Evolutionary conservation across 2,888 invertebrate genomes (phyloP).

Genomic region (Himalopsyche anomala): DNA sequence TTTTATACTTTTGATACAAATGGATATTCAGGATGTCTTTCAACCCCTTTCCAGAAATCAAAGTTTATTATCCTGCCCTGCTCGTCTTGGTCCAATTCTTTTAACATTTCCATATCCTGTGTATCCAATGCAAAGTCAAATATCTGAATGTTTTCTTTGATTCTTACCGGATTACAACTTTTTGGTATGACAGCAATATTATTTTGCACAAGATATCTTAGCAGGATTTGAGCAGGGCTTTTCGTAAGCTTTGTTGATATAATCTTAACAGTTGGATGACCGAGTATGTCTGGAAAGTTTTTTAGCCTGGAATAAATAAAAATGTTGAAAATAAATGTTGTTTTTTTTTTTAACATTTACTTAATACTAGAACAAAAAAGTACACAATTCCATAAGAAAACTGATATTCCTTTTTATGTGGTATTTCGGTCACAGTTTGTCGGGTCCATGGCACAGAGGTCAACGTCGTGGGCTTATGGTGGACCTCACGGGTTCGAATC

Average conservation of each 20-base stretch:
- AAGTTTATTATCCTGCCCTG: slow-evolving; percentile 83
- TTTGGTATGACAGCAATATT: slow-evolving; percentile 86
- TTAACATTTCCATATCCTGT: slow-evolving; percentile 77
- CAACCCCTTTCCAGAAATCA: slow-evolving; percentile 81
- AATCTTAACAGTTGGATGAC: slow-evolving; percentile 77
- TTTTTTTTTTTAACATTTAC: neutral
- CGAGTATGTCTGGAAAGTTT: slow-evolving; percentile 79
- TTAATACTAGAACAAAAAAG: neutral
- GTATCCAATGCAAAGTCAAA: slow-evolving; percentile 80
- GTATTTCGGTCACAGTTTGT: too few species aligned
- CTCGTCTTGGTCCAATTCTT: slow-evolving; percentile 79
- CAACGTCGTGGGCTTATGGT: too few species aligned
- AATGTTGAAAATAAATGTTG: neutral
- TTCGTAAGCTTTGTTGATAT: slow-evolving; percentile 79
- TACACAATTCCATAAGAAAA: neutral
- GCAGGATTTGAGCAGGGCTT: slow-evolving; percentile 82
- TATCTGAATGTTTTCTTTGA: slow-evolving; percentile 83
- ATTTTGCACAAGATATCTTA: slow-evolving; percentile 83
- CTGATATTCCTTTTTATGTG: neutral
- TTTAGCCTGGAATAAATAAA: slow-evolving; percentile 71
- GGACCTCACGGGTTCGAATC: too few species aligned
- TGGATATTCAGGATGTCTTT: slow-evolving; percentile 84
- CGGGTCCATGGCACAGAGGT: too few species aligned
- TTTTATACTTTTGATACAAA: slow-evolving; percentile 69
- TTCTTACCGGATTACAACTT: slow-evolving; percentile 82